A percentile compares a stretch with the other conserved stretches of the same genome.
Evolutionary conservation across 1,140 invertebrate species (phyloP).

Genomic region (Neodiprion lecontei): DNA sequence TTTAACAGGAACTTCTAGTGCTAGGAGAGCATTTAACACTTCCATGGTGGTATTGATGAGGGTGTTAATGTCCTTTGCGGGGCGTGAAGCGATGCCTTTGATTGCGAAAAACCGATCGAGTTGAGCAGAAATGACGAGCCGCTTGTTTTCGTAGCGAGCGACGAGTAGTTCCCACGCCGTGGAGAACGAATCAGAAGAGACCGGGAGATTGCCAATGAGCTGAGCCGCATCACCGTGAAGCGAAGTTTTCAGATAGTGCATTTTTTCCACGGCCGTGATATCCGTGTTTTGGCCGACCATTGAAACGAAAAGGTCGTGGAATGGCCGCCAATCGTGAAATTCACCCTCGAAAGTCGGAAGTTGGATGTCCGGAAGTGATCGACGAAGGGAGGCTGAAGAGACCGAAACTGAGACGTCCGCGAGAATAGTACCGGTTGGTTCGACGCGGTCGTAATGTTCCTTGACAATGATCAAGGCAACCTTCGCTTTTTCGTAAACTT

Average conservation of each 20-base stretch:
- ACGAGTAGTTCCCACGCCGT: not conserved
- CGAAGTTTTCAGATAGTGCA: slow-evolving; percentile 34
- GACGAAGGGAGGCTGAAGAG: not conserved
- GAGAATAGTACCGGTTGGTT: slow-evolving; percentile 1
- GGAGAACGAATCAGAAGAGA: not conserved
- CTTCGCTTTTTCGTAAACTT: slow-evolving; percentile 2
- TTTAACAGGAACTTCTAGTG: not conserved
- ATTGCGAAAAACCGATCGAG: not conserved
- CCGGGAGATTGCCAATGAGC: not conserved
- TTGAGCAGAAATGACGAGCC: slow-evolving; percentile 9
- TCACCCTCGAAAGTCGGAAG: slow-evolving; percentile 35
- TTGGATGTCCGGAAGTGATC: slow-evolving; percentile 11
- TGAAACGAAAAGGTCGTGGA: slow-evolving; percentile 37
- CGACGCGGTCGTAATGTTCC: not conserved
- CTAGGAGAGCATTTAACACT: not conserved
- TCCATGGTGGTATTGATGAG: not conserved
- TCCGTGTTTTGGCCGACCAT: slow-evolving; percentile 33
- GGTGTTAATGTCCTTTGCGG: not conserved
- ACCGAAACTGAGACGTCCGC: slow-evolving; percentile 7
- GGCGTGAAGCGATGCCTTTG: not conserved
- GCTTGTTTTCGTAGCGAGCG: slow-evolving; percentile 9
- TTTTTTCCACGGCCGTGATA: slow-evolving; percentile 31
- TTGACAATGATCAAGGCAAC: not conserved
- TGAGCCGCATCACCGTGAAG: slow-evolving; percentile 31
- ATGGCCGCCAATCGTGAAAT: slow-evolving; percentile 38